phyloP scores from a whole-genome alignment of 2,113 vertebrate species.

The Tupaia chinensis region DNA sequence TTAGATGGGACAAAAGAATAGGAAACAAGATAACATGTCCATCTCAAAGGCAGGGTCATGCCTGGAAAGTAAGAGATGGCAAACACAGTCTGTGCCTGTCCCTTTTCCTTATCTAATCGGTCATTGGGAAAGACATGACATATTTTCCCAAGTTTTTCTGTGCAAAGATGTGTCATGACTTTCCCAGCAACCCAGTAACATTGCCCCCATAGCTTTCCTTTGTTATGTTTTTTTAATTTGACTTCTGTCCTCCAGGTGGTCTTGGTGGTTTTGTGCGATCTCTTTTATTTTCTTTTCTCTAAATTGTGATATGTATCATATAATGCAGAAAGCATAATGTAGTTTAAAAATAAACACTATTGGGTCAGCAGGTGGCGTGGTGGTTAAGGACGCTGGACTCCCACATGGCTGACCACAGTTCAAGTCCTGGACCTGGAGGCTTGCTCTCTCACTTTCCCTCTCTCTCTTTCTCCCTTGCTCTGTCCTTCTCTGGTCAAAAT shows the following conservation, averaged over 20 bases:
- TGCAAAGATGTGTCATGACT: no score
- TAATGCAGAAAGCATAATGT: not conserved
- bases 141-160: no score
- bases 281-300: not conserved
- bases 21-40: not conserved
- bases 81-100: not conserved
- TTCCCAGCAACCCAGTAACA: no score
- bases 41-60: not conserved
- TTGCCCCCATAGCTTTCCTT: not conserved
- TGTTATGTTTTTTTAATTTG: conserved; percentile 19
- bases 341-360: not conserved
- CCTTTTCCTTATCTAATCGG: not conserved
- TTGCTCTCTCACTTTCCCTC: no score
- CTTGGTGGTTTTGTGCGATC: not conserved
- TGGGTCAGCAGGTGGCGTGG: no score
- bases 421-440: no score
- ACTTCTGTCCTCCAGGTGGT: not conserved
- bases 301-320: not conserved
- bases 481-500: no score
- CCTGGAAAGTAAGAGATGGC: not conserved
- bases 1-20: not conserved
- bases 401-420: no score
- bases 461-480: no score
- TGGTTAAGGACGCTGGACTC: no score
- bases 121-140: not conserved